phyloP scores from a whole-genome alignment of 2,113 vertebrate genomes.

The Struthio camelus region DNA sequence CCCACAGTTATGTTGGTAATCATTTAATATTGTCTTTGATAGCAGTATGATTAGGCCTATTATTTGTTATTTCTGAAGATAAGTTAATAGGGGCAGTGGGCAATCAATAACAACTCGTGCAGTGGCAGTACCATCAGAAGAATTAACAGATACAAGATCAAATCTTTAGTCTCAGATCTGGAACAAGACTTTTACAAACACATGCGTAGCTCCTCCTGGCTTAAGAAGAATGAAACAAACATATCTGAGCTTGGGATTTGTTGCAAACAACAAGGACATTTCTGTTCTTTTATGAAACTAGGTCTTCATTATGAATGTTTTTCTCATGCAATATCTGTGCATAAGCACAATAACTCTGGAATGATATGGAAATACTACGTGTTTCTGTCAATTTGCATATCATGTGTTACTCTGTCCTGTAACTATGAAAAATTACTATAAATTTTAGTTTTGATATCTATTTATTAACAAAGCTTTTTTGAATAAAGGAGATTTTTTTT shows the following conservation, averaged over 20 bases:
- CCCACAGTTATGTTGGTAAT: background rate
- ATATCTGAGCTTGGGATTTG: background rate
- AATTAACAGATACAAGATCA: background rate
- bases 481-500: no score
- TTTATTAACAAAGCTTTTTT: no score
- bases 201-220: background rate
- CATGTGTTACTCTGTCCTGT: background rate
- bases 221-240: background rate
- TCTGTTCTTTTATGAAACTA: background rate
- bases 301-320: background rate
- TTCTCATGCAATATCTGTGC: background rate
- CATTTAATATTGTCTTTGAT: background rate
- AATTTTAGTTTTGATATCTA: background rate
- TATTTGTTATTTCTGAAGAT: background rate
- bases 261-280: background rate
- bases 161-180: background rate
- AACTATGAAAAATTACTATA: background rate
- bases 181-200: background rate
- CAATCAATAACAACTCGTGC: background rate
- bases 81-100: background rate
- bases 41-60: background rate
- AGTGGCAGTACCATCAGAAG: background rate
- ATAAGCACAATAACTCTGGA: background rate
- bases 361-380: background rate
- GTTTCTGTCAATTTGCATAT: background rate